A percentile compares a stretch with the other conserved stretches of the same genome.
Conservation (phyloP, 2,888 invertebrate genomes). For the Branchellion lobata region DNA sequence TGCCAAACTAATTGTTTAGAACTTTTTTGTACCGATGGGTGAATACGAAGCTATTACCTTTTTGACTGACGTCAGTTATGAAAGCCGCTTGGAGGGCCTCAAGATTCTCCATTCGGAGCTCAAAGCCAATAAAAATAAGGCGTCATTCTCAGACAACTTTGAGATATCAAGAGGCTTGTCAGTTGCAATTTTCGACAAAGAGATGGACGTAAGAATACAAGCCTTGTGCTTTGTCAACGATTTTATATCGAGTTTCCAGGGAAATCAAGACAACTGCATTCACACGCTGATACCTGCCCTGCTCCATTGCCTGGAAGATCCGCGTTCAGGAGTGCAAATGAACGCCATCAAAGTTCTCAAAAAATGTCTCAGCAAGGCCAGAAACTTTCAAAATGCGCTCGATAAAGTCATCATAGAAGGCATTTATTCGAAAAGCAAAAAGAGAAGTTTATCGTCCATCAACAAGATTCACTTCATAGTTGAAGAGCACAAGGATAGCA, state of each 20-base stretch:
- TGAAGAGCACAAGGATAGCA: constrained; percentile 11
- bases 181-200: constrained; percentile 35
- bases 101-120: constrained; percentile 17
- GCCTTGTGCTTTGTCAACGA: constrained; percentile 22
- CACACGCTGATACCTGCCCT: constrained; percentile 35
- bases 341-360: constrained; percentile 26
- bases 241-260: constrained; percentile 32
- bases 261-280: constrained; percentile 18
- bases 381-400: constrained; percentile 22
- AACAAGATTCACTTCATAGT: constrained; percentile 33
- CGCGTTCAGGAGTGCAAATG: constrained; percentile 25
- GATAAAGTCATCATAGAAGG: constrained; percentile 34
- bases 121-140: constrained; percentile 29
- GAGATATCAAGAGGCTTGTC: constrained; percentile 33
- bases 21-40: not conserved
- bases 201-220: constrained; percentile 37
- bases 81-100: constrained; percentile 31
- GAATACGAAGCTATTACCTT: constrained; percentile 41
- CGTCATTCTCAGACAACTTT: constrained; percentile 17
- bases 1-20: not conserved
- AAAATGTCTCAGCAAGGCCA: constrained; percentile 29
- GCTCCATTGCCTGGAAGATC: constrained; percentile 30
- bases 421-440: constrained; percentile 18
- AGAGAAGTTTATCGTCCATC: constrained; percentile 21
- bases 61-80: constrained; percentile 38